Evolutionary conservation across 2,113 vertebrate genomes (phyloP).

Genomic region (Sorex fumeus): DNA sequence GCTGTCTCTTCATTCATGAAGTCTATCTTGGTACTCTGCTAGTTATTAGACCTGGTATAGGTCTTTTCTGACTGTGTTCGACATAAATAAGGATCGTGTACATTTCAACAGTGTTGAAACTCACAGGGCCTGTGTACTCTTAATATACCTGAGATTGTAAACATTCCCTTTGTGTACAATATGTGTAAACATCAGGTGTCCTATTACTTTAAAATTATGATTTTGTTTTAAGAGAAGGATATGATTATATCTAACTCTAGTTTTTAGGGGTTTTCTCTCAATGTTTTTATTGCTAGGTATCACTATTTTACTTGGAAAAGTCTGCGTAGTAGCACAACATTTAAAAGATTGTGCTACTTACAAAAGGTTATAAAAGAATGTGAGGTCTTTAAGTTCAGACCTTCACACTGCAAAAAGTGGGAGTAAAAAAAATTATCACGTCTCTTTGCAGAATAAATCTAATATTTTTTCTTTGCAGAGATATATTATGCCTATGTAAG

Average conservation of each 20-base stretch:
- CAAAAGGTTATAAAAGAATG: no score
- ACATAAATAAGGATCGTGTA: background rate
- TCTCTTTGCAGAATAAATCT: background rate
- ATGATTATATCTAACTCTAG: background rate
- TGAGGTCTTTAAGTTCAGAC: no score
- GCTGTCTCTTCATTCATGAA: background rate
- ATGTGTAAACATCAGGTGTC: background rate
- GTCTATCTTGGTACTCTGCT: conserved; percentile 5
- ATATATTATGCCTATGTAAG: background rate
- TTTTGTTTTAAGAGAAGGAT: background rate
- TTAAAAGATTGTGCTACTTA: background rate
- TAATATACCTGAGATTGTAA: background rate
- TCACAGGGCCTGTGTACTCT: background rate
- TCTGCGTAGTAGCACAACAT: background rate
- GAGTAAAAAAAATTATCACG: conserved; percentile 1
- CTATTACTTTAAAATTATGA: conserved; percentile 4
- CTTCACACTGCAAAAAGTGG: no score
- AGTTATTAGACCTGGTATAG: background rate
- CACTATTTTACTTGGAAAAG: conserved; percentile 16
- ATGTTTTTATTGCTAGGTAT: background rate
- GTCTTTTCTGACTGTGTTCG: background rate
- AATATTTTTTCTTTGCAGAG: background rate
- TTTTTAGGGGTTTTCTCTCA: background rate
- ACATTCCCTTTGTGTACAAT: background rate
- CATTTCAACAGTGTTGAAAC: background rate